phyloP scores from a whole-genome alignment of 2,113 vertebrate genomes.

The Urocolius indicus region DNA sequence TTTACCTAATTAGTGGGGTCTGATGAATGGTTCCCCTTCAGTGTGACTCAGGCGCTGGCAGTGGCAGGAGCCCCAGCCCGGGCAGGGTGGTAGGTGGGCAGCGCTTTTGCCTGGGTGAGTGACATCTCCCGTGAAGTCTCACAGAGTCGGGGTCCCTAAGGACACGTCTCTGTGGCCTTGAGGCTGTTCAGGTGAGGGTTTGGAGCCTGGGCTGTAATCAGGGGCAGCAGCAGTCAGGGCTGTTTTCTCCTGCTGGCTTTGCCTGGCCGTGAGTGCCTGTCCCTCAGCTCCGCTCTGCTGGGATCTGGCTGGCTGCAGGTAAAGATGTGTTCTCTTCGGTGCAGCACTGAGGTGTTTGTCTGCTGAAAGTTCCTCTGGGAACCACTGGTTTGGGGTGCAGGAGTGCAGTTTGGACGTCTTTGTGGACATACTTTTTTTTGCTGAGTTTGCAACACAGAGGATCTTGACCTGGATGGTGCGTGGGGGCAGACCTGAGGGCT shows the following conservation, averaged over 20 bases:
- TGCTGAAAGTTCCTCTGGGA: not conserved
- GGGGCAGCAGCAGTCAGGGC: not conserved
- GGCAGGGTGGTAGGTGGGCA: not conserved
- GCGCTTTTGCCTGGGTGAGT: not conserved
- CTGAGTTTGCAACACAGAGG: not conserved
- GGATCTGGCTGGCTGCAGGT: not conserved
- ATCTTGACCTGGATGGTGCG: not conserved
- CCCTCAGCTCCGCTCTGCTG: not conserved
- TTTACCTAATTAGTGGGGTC: constrained; percentile 43
- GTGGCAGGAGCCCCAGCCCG: not conserved
- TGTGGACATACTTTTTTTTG: fast-evolving
- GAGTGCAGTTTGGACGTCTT: not conserved
- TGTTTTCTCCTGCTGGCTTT: not conserved
- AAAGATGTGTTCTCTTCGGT: not conserved
- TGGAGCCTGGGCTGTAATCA: not conserved
- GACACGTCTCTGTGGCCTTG: not conserved
- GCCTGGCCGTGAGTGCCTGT: not conserved
- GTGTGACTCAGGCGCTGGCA: not conserved
- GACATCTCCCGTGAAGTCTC: not conserved
- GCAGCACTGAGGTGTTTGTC: not conserved
- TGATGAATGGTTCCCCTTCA: constrained; percentile 10
- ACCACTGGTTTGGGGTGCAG: not conserved
- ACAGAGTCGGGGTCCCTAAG: fast-evolving
- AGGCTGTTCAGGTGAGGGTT: not conserved
- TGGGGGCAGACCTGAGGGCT: not conserved